Evolutionary conservation across 2,888 invertebrate species (phyloP), one percentile per base, ranked within the genome.

Genomic region (Apocheima hispidaria): DNA sequence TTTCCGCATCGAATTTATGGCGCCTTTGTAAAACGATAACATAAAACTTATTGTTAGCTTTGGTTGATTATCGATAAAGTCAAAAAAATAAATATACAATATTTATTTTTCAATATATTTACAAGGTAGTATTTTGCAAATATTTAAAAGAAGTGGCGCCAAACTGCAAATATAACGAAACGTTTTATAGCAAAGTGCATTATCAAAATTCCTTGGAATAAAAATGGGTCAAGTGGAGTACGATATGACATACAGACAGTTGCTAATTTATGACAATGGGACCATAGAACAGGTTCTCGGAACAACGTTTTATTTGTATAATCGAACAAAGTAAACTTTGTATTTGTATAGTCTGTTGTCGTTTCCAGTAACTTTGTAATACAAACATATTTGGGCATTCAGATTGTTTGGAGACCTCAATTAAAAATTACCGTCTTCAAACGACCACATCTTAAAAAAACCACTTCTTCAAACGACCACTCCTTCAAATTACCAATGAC

Each of bases 221-320:
- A 59, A 74, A 71, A 62, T 72, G 64, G 72, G 79, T 73, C 75
- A 53, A 75, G 63, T 70, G 56, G 55, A 60, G 57, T 62, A 59
- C 56, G 69, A 62, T 71, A 73, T 69, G 63, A 75, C 68, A 71
- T 73, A 74, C 60, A 60, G 57, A 56, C 69, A 69, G 69, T 68
- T 74, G 72, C 71, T 69, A 62, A 68, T 65, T 63, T 72, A 54
- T 63, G 68, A 87, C 82, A 87, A 85, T 76, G 82, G 75, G 66
- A 65, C 73, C 78, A 76, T 80, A 84, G 75, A 79, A 66, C 72
- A 65, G 72, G 65, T 89, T 88, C 88, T 75, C 72, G 81, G 88
- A 86, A 88, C 74, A 73, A 36, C 40, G 18, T 46, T 48, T 70
- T 77, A 71, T 82, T 78, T 84, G 79, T 84, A 73, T 71, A 69